A percentile compares a stretch with the other conserved stretches of the same genome.
Conservation (phyloP, 1,140 invertebrate species). For the Meloidogyne chitwoodi region DNA sequence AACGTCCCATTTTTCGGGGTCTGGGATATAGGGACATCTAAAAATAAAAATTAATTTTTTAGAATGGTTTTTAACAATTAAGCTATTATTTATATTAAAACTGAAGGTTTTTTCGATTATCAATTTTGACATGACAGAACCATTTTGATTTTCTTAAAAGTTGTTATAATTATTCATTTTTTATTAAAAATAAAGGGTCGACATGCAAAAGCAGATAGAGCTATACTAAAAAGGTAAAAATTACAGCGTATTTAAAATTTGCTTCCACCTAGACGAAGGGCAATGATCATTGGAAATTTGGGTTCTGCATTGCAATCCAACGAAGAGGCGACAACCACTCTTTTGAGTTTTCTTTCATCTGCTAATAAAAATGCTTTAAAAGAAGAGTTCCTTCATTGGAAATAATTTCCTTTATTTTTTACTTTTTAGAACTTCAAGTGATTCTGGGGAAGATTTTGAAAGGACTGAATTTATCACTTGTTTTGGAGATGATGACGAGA, state of each 20-base stretch:
- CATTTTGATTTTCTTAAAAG: too few relatives aligned
- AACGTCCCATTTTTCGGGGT: too few relatives aligned
- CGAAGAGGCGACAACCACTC: constrained; percentile 53
- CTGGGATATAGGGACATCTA: too few relatives aligned
- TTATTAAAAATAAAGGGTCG: too few relatives aligned
- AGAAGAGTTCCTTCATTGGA: constrained; percentile 18
- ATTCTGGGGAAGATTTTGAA: constrained; percentile 31
- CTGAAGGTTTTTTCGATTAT: too few relatives aligned
- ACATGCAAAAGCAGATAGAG: constrained; percentile 52
- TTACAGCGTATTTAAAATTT: neutral
- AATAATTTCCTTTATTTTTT: neutral
- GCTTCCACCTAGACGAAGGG: constrained; percentile 17
- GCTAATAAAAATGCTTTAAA: constrained; percentile 21
- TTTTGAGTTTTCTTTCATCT: constrained; percentile 42
- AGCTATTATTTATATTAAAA: too few relatives aligned
- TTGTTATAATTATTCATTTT: too few relatives aligned
- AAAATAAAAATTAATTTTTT: too few relatives aligned
- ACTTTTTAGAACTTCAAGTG: constrained; percentile 31
- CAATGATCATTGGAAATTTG: constrained; percentile 43
- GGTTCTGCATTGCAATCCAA: constrained; percentile 12
- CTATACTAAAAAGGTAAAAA: constrained; percentile 35
- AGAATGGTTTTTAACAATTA: too few relatives aligned
- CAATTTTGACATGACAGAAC: too few relatives aligned
- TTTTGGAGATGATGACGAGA: constrained; percentile 43
- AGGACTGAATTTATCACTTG: constrained; percentile 53